Base-by-base conservation (phyloP, 2,888 invertebrate genomes). In the Apotomis betuletana region DNA sequence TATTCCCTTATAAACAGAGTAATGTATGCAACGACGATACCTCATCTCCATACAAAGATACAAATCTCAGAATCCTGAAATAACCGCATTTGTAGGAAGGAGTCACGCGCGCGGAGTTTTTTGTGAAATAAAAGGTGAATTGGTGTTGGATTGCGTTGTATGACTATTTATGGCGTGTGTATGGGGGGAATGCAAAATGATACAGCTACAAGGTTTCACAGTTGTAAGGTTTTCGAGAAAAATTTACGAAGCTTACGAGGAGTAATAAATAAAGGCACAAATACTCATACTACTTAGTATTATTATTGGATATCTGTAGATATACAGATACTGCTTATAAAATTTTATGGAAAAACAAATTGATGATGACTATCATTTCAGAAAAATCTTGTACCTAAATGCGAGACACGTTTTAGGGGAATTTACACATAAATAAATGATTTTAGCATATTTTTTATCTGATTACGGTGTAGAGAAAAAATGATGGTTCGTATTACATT, bases 11-110 rank as follows among this genome's bases (percentile, higher is more conserved):
- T 67, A 67, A 67, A 58, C 65, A 58, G 57, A 57, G 65, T 70
- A 65, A 70, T 70, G 65, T 65, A 70, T 60, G 70, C 64, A 65
- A 41, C 52, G 62, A 54, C 59, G 41, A 10, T 10, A 13, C 15
- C 59, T 46, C 60, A 60, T 70, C 65, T 70, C 65, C 60, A 70
- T 60, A 65, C 15, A 70, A 54, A 65, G 70, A 70, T 65, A 70
- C 70, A 70, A 70, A 70, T 70, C 70, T 70, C 65, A 57, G 65
- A 55, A 61, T 61, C 44, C 46, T 54, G 46, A 61, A 61, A 67
- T 46, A 55, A n/a, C 13, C 65, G 55, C 46, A 13, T 58, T 67
- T 67, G 57, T 58, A 67, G 49, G 58, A n/a, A 55, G 15, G 15
- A 46, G 15, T 60, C 70, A 65, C 70, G 70, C 65, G 55, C 65